Conservation (phyloP, 2,113 vertebrate genomes). For the Myotis yumanensis region DNA sequence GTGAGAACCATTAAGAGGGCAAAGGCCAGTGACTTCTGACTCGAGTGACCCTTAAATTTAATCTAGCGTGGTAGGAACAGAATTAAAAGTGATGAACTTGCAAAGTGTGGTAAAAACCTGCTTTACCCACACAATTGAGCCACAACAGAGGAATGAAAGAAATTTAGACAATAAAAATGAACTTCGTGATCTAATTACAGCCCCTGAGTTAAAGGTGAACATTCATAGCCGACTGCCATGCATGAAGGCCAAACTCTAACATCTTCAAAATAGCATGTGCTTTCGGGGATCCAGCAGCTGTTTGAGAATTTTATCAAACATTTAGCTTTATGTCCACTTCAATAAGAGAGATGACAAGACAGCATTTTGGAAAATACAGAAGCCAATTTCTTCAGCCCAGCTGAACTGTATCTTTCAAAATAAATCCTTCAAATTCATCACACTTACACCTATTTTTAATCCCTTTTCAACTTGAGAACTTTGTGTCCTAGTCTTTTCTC, state of each 20-base stretch:
- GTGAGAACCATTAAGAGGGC: slow-evolving; percentile 85
- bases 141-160: slow-evolving; percentile 81
- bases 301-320: slow-evolving; percentile 72
- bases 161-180: slow-evolving; percentile 85
- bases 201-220: slow-evolving; percentile 82
- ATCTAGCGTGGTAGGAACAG: slow-evolving; percentile 82
- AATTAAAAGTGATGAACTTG: slow-evolving; percentile 83
- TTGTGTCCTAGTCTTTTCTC: background rate
- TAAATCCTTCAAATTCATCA: background rate
- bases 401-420: slow-evolving; percentile 32
- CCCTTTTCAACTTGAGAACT: background rate
- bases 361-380: slow-evolving; percentile 43
- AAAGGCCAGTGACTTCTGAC: slow-evolving; percentile 85
- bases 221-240: slow-evolving; percentile 79
- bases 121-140: slow-evolving; percentile 77
- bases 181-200: slow-evolving; percentile 83
- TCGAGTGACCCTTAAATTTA: slow-evolving; percentile 84
- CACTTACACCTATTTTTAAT: background rate
- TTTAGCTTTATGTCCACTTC: slow-evolving; percentile 51
- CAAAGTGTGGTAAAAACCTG: slow-evolving; percentile 81
- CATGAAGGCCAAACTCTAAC: slow-evolving; percentile 78
- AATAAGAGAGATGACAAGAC: slow-evolving; percentile 37
- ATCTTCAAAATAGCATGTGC: slow-evolving; percentile 81
- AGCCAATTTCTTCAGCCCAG: slow-evolving; percentile 9
- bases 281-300: slow-evolving; percentile 74